Conservation (phyloP, 1,140 invertebrate genomes). For the Drosophila truncata region DNA sequence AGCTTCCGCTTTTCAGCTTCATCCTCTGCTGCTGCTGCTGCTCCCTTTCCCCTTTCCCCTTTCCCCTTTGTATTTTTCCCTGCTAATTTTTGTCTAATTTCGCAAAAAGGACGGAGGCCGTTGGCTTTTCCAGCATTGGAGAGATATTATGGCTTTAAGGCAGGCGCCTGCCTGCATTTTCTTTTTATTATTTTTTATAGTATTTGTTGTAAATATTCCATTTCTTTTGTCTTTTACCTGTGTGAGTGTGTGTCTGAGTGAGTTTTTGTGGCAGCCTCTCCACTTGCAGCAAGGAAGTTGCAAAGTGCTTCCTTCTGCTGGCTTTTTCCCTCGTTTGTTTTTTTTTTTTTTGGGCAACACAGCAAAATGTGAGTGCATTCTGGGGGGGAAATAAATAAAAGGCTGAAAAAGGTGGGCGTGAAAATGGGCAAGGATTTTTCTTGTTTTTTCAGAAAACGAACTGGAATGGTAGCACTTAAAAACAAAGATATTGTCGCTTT, state of each 20-base stretch:
- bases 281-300: constrained; percentile 53
- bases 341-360: constrained; percentile 1
- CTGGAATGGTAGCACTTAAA: constrained; percentile 15
- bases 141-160: constrained; percentile 2
- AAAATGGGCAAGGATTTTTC: neutral
- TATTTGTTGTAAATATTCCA: constrained; percentile 34
- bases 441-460: neutral
- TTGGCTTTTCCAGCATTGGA: constrained; percentile 15
- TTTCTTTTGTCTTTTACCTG: constrained; percentile 51
- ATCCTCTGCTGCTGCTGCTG: too few species aligned
- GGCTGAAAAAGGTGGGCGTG: constrained; percentile 6
- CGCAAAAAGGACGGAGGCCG: constrained; percentile 25
- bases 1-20: constrained; percentile 24
- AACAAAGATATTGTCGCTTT: constrained; percentile 1
- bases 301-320: constrained; percentile 44
- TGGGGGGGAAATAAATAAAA: constrained; percentile 1
- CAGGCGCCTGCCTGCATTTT: neutral
- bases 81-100: constrained; percentile 79
- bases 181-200: neutral
- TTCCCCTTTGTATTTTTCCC: constrained; percentile 19
- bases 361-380: constrained; percentile 33
- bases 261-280: constrained; percentile 34
- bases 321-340: constrained; percentile 10
- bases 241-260: constrained; percentile 26
- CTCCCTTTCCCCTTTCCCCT: neutral